These are phyloP conservation scores for Dione juno DNA, from an alignment of 2,888 invertebrate genomes.

Conservation along the genomic window DNA sequence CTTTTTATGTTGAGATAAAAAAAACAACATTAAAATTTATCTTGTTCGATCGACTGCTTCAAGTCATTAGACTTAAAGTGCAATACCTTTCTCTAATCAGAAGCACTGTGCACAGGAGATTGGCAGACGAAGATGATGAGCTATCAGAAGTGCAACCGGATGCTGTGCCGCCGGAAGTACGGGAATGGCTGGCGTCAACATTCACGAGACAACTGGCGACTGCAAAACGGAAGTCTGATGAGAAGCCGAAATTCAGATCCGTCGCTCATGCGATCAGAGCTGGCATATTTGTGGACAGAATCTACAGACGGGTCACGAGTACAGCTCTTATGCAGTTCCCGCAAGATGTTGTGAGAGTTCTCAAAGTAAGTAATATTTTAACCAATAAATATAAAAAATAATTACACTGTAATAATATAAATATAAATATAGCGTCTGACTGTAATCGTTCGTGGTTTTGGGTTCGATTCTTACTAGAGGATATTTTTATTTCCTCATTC, in stretches of 20 bases:
- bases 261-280: constrained; percentile 98
- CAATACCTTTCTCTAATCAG: constrained; percentile 27
- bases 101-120: constrained; percentile 83
- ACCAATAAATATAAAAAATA: background rate
- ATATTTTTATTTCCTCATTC: too few species aligned
- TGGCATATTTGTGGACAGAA: constrained; percentile 97
- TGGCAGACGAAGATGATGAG: constrained; percentile 97
- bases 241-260: constrained; percentile 95
- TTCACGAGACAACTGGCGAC: constrained; percentile 95
- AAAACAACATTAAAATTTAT: constrained; percentile 3
- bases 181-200: constrained; percentile 98
- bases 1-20: constrained; percentile 25
- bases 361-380: constrained; percentile 86
- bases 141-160: constrained; percentile 97
- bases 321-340: constrained; percentile 94
- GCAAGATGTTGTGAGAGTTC: constrained; percentile 91
- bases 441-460: too few species aligned
- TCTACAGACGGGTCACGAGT: constrained; percentile 92
- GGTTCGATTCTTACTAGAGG: too few species aligned
- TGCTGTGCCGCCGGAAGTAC: constrained; percentile 97
- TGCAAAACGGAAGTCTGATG: constrained; percentile 89
- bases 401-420: background rate
- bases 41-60: constrained; percentile 32
- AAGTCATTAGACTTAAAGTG: constrained; percentile 1
- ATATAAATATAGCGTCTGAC: too few species aligned